Percentiles rank a stretch among this genome's conserved stretches.
Evolutionary conservation across 2,888 invertebrate species (phyloP).

Genomic region (Mesochorus sp.): DNA sequence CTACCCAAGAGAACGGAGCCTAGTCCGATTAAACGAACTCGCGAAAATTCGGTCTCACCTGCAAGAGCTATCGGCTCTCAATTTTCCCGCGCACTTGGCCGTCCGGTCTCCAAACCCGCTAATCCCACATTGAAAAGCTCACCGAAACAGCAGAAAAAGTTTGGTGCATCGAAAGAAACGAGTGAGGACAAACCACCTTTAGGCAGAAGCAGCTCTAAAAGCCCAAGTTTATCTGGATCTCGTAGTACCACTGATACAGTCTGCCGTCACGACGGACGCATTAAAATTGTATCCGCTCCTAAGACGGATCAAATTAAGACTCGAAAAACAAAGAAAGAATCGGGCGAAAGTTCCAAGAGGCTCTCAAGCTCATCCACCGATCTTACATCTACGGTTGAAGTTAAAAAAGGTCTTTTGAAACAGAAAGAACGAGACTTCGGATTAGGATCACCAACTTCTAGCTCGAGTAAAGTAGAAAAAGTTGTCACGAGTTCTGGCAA

Average conservation of each 20-base stretch:
- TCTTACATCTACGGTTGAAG: conserved; percentile 84
- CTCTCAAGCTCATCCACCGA: conserved; percentile 83
- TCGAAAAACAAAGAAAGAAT: conserved; percentile 71
- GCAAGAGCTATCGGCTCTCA: conserved; percentile 2
- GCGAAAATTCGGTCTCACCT: conserved; percentile 37
- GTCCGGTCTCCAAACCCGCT: conserved; percentile 60
- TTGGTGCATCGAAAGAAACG: conserved; percentile 10
- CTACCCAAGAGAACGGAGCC: conserved; percentile 66
- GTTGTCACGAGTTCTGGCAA: conserved; percentile 74
- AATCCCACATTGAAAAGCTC: conserved; percentile 63
- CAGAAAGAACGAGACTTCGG: conserved; percentile 46
- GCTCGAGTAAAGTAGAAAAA: conserved; percentile 36
- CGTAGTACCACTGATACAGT: conserved; percentile 44
- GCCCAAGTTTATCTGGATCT: conserved; percentile 38
- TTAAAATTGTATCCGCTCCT: conserved; percentile 17
- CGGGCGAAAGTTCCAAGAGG: conserved; percentile 72
- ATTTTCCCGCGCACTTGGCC: background rate
- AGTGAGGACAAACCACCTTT: conserved; percentile 63
- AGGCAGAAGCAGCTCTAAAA: conserved; percentile 53
- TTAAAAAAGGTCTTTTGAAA: conserved; percentile 76
- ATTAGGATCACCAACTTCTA: conserved; percentile 38
- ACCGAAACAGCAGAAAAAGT: conserved; percentile 32
- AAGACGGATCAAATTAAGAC: conserved; percentile 60
- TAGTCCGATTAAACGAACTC: conserved; percentile 52
- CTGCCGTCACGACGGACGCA: conserved; percentile 41